A percentile compares a stretch with the other conserved stretches of the same genome.
Evolutionary conservation across 2,113 vertebrate genomes (phyloP).

Genomic region (Strix aluco): DNA sequence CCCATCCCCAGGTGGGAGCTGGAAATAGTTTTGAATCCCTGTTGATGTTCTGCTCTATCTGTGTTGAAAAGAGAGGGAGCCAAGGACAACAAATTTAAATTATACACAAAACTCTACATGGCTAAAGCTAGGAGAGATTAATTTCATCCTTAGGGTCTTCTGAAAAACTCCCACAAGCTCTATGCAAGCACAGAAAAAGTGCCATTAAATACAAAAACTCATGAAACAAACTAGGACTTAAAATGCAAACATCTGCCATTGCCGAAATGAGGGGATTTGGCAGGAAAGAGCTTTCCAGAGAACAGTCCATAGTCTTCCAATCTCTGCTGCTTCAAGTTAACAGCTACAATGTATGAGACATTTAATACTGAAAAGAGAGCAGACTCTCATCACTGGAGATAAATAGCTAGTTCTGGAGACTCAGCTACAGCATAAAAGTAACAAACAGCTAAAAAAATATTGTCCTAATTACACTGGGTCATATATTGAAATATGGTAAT

Average conservation of each 20-base stretch:
- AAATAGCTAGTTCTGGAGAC: background rate
- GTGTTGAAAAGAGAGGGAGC: background rate
- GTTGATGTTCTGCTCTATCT: background rate
- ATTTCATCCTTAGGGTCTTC: background rate
- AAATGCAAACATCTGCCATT: background rate
- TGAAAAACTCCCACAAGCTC: background rate
- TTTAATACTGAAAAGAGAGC: conserved; percentile 1
- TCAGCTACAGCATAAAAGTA: conserved; percentile 19
- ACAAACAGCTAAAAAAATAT: background rate
- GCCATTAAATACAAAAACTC: background rate
- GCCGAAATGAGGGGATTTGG: background rate
- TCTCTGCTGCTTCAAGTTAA: background rate
- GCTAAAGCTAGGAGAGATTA: background rate
- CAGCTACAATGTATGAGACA: background rate
- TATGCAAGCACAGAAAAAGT: background rate
- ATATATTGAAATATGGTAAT: conserved; percentile 26
- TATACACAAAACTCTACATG: background rate
- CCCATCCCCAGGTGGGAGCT: accelerated
- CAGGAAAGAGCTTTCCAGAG: background rate
- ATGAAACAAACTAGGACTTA: background rate
- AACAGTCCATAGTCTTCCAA: background rate
- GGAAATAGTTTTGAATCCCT: background rate
- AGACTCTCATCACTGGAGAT: background rate
- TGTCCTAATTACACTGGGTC: conserved; percentile 20
- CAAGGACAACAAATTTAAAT: background rate